Conservation (phyloP, 1,140 invertebrate genomes). For the Drosophila obscura region DNA sequence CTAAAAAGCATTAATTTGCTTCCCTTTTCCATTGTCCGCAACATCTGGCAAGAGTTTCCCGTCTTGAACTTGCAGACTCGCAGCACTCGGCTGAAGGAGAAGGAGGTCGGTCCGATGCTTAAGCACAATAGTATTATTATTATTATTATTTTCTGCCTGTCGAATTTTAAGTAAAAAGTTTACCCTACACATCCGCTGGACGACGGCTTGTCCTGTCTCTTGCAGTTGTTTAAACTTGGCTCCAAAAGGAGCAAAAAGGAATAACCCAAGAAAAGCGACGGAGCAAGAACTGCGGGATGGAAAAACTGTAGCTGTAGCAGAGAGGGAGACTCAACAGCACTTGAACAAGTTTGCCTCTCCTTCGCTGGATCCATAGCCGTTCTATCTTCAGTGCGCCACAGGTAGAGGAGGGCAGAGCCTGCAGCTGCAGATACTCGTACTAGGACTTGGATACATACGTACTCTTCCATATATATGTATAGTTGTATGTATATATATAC, state of each 20-base stretch:
- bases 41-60: slow-evolving; percentile 13
- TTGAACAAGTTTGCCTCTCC: slow-evolving; percentile 48
- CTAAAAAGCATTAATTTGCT: slow-evolving; percentile 7
- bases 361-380: neutral
- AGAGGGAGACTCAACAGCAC: slow-evolving; percentile 37
- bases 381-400: slow-evolving; percentile 42
- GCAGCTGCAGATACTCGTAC: slow-evolving; percentile 9
- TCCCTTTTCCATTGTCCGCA: slow-evolving; percentile 15
- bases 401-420: slow-evolving; percentile 32
- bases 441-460: slow-evolving; percentile 7
- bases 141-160: slow-evolving; percentile 58
- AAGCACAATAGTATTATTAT: slow-evolving; percentile 63
- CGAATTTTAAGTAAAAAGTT: slow-evolving; percentile 65
- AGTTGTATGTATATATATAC: slow-evolving; percentile 24
- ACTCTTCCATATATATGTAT: slow-evolving; percentile 9
- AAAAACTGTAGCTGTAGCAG: neutral
- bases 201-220: slow-evolving; percentile 39
- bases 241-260: slow-evolving; percentile 18
- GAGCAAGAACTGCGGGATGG: slow-evolving; percentile 30
- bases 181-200: slow-evolving; percentile 25
- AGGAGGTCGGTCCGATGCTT: slow-evolving; percentile 22
- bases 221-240: slow-evolving; percentile 59
- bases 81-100: neutral
- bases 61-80: neutral
- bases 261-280: neutral